A percentile compares a stretch with the other conserved stretches of the same genome.
These are phyloP conservation scores for Ailurus styani DNA, from an alignment of 2,113 vertebrate species.

Conservation along the genomic window DNA sequence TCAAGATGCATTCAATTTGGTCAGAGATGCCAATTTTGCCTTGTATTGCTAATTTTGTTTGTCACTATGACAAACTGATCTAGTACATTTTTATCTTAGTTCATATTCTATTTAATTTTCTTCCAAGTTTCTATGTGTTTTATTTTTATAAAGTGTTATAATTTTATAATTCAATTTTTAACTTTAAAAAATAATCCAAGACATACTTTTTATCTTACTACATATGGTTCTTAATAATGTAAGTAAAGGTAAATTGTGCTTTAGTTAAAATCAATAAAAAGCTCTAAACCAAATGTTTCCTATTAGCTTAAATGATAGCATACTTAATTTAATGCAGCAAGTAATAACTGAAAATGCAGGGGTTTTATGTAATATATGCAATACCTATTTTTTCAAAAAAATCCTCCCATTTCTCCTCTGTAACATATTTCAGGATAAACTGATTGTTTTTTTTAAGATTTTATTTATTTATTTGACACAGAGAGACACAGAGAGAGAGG, in stretches of 20 bases:
- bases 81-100: background rate
- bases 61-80: background rate
- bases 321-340: background rate
- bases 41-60: background rate
- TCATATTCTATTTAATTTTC: slow-evolving; percentile 40
- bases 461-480: too few species aligned
- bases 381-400: background rate
- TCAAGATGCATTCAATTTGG: background rate
- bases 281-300: slow-evolving; percentile 1
- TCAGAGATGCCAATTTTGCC: background rate
- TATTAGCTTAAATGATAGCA: slow-evolving; percentile 3
- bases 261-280: slow-evolving; percentile 28
- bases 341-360: background rate
- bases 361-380: background rate
- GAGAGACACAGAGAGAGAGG: too few species aligned
- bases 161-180: slow-evolving; percentile 40
- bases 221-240: slow-evolving; percentile 22
- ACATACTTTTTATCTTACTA: slow-evolving; percentile 35
- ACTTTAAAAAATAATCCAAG: slow-evolving; percentile 48
- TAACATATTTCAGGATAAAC: background rate
- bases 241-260: slow-evolving; percentile 43
- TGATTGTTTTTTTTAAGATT: too few species aligned
- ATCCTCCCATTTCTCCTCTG: background rate
- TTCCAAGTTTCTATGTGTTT: background rate
- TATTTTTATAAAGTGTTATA: slow-evolving; percentile 24